Percentiles rank a stretch among this genome's conserved stretches.
Conservation (phyloP, 2,797 vertebrate species). For the Cynopterus sphinx region DNA sequence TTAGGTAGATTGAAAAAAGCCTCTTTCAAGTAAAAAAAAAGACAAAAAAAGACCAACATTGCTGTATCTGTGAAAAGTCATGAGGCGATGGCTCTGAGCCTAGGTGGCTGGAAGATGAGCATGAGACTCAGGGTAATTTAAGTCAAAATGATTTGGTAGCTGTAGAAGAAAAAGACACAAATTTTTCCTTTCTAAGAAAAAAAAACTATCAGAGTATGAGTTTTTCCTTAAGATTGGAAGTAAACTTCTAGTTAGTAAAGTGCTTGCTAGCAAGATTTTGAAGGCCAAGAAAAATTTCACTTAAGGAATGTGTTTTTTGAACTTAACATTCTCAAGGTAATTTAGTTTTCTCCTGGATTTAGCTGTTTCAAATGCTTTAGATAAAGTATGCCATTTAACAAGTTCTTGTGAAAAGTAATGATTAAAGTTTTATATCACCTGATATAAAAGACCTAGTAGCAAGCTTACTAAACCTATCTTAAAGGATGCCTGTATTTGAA, state of each 20-base stretch:
- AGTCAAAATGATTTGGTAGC: background rate
- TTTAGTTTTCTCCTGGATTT: background rate
- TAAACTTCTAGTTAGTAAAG: background rate
- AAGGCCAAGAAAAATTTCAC: background rate
- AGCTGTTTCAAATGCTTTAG: background rate
- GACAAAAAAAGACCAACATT: no score
- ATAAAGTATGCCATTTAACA: background rate
- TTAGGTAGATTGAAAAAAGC: background rate
- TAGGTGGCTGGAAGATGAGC: background rate
- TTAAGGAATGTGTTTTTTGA: background rate
- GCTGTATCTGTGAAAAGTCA: no score
- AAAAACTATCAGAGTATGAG: background rate
- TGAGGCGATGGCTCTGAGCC: background rate
- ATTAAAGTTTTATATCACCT: background rate
- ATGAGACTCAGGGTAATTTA: background rate
- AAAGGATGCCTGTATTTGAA: background rate
- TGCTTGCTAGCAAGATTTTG: background rate
- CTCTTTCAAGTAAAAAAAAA: background rate
- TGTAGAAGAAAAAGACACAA: background rate
- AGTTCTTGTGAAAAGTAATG: background rate
- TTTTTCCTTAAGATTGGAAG: constrained; percentile 9
- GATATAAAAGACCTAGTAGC: background rate
- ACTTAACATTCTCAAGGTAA: background rate
- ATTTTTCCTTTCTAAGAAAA: background rate
- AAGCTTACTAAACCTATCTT: background rate